Evolutionary conservation across 1,140 invertebrate species (phyloP).

Genomic region (Meloidogyne hapla): DNA sequence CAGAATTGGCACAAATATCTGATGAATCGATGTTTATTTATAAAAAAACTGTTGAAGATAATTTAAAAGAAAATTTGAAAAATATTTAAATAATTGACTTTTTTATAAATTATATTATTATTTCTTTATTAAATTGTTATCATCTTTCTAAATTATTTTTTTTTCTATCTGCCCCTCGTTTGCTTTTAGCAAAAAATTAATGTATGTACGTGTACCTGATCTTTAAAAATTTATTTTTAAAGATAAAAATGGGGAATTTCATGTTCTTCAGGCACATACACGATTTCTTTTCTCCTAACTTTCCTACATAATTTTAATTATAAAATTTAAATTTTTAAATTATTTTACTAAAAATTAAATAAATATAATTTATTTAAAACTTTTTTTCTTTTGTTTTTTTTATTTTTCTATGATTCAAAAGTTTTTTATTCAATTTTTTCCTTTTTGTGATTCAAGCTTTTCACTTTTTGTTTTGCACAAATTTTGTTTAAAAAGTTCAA

Average conservation of each 20-base stretch:
- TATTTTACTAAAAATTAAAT: background rate
- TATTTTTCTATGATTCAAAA: background rate
- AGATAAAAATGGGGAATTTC: too few species aligned
- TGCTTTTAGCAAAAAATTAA: too few species aligned
- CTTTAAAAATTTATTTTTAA: too few species aligned
- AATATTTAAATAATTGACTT: background rate
- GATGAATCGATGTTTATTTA: constrained; percentile 21
- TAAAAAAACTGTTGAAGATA: constrained; percentile 8
- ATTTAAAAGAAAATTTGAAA: background rate
- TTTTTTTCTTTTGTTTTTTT: background rate
- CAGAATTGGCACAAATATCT: constrained; percentile 10
- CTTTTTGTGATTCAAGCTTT: background rate
- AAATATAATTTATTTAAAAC: background rate
- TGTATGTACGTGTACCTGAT: too few species aligned
- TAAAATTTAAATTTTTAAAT: too few species aligned
- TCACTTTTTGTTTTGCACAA: background rate
- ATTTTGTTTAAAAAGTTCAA: background rate
- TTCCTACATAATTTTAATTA: too few species aligned
- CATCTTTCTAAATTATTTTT: too few species aligned
- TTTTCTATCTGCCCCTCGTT: too few species aligned
- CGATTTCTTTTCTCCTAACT: too few species aligned
- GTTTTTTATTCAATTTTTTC: background rate
- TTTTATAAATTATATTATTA: background rate
- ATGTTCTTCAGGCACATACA: too few species aligned
- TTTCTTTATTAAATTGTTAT: background rate